phyloP scores from a whole-genome alignment of 2,888 invertebrate species.

The Apoda limacodes region DNA sequence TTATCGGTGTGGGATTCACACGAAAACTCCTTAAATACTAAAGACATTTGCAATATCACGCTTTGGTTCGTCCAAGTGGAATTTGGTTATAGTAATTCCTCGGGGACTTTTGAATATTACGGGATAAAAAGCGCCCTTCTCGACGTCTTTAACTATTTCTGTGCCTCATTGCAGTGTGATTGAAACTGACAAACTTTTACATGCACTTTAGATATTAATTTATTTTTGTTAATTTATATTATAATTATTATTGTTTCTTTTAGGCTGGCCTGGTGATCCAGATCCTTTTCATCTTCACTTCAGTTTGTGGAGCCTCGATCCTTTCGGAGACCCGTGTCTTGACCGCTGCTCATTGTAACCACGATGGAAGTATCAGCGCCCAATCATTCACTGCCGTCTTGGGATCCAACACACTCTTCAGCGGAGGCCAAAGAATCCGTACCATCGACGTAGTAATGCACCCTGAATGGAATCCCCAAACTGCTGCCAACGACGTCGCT shows the following conservation, averaged over 20 bases:
- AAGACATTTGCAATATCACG: no score
- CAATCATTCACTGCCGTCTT: slow-evolving; percentile 30
- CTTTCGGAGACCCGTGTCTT: slow-evolving; percentile 25
- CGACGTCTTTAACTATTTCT: no score
- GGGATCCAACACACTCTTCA: slow-evolving; percentile 35
- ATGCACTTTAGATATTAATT: no score
- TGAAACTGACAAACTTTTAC: neutral
- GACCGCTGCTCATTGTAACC: slow-evolving; percentile 38
- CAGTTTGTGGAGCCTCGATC: slow-evolving; percentile 37
- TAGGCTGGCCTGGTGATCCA: slow-evolving; percentile 38
- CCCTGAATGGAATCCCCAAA: slow-evolving; percentile 27
- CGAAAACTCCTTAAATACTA: no score
- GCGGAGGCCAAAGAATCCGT: slow-evolving; percentile 29
- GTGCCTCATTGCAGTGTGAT: no score
- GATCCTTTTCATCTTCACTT: slow-evolving; percentile 27
- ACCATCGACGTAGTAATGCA: slow-evolving; percentile 25
- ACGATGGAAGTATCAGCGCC: slow-evolving; percentile 28
- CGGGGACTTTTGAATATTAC: no score
- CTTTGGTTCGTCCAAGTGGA: no score
- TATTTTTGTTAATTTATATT: no score
- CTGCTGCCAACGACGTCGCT: slow-evolving; percentile 31
- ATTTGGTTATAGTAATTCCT: no score
- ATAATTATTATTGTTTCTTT: slow-evolving; percentile 2
- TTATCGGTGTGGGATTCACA: no score
- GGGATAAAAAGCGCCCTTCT: no score